Evolutionary conservation across 2,888 invertebrate genomes (phyloP).

Genomic region (Sturmia bella): DNA sequence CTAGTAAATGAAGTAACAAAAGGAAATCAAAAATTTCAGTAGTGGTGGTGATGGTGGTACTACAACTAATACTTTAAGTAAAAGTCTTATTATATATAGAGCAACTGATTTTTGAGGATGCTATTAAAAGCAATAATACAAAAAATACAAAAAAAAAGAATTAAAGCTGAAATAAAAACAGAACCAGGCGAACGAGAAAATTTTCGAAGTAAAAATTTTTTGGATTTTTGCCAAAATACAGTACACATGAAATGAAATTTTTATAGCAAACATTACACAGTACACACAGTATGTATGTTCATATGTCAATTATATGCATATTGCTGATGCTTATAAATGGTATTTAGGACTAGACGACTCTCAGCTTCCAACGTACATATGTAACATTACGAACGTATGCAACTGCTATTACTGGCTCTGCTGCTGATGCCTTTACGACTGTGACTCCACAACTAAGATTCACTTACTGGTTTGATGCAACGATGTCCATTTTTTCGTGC

Average conservation of each 20-base stretch:
- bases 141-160: background rate
- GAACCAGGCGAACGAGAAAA: conserved; percentile 35
- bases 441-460: conserved; percentile 43
- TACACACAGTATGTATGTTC: background rate
- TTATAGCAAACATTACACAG: conserved; percentile 44
- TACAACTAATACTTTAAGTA: background rate
- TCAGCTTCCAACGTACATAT: conserved; percentile 14
- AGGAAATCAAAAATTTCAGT: background rate
- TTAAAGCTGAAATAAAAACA: conserved; percentile 1
- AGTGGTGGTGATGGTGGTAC: background rate
- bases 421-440: background rate
- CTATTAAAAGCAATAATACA: conserved; percentile 20
- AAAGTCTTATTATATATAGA: background rate
- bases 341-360: conserved; percentile 38
- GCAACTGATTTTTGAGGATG: conserved; percentile 38
- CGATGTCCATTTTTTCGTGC: conserved; percentile 43
- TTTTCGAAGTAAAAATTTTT: conserved; percentile 50
- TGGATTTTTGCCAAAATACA: conserved; percentile 50
- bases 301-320: background rate
- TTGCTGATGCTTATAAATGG: conserved; percentile 21
- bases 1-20: background rate
- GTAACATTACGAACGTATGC: background rate
- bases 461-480: conserved; percentile 47
- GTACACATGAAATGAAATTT: conserved; percentile 52
- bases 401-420: background rate